A percentile compares a stretch with the other conserved stretches of the same genome.
phyloP scores from a whole-genome alignment of 2,888 invertebrate species.

The Troides helena region DNA sequence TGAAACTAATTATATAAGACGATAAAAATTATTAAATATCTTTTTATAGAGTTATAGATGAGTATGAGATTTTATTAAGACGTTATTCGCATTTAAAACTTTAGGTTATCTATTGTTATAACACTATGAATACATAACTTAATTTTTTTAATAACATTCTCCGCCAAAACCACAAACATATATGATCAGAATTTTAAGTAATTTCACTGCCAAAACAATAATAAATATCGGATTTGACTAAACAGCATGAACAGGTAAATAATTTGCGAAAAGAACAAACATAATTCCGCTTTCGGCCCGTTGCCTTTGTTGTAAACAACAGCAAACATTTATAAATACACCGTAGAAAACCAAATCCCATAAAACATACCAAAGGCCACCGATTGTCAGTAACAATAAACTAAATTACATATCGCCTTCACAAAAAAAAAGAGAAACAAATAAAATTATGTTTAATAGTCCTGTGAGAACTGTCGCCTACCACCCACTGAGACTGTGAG shows the following conservation, averaged over 20 bases:
- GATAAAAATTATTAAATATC: not conserved
- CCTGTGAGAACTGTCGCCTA: constrained; percentile 78
- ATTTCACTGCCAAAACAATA: not conserved
- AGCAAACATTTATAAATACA: constrained; percentile 18
- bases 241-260: not conserved
- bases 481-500: constrained; percentile 71
- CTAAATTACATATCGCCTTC: constrained; percentile 46
- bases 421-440: constrained; percentile 60
- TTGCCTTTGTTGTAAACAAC: constrained; percentile 8
- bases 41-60: not conserved
- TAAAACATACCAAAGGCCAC: constrained; percentile 48
- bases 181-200: too few relatives aligned
- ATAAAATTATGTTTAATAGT: constrained; percentile 78
- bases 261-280: constrained; percentile 3
- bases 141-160: too few relatives aligned
- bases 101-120: too few relatives aligned
- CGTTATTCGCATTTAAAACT: too few relatives aligned
- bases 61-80: not conserved
- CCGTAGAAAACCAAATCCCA: constrained; percentile 44
- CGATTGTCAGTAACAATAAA: constrained; percentile 52
- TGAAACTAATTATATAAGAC: not conserved
- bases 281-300: not conserved
- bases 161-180: too few relatives aligned
- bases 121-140: too few relatives aligned
- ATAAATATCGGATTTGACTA: not conserved